A percentile compares a stretch with the other conserved stretches of the same genome.
Evolutionary conservation across 2,797 vertebrate species (phyloP).

Genomic region (Cygnus olor): DNA sequence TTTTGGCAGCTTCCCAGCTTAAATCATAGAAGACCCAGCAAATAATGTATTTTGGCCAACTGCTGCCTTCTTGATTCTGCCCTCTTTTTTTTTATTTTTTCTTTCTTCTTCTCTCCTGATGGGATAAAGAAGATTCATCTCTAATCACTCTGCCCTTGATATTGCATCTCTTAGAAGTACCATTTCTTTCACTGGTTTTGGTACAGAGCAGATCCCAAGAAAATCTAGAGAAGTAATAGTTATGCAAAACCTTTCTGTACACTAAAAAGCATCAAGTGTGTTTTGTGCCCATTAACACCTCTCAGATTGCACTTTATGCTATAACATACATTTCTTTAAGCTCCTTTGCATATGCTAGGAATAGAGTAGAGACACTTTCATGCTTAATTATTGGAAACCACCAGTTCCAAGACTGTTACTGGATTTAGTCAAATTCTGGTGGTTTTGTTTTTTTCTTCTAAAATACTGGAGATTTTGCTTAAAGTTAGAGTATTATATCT

Average conservation of each 20-base stretch:
- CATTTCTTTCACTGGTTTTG: neutral
- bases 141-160: neutral
- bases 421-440: neutral
- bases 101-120: neutral
- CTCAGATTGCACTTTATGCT: neutral
- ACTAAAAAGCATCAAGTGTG: neutral
- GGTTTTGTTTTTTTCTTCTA: neutral
- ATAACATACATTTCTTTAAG: neutral
- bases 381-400: neutral
- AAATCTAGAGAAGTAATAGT: neutral
- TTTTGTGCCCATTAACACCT: neutral
- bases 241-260: neutral
- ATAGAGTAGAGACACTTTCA: neutral
- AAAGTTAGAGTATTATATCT: neutral
- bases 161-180: neutral
- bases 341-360: neutral
- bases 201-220: neutral
- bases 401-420: neutral
- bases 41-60: neutral
- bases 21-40: neutral
- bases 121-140: neutral
- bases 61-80: neutral
- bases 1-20: neutral
- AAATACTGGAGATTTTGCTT: neutral
- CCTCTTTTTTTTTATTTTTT: no score